Evolutionary conservation across 2,797 vertebrate genomes (phyloP).

Genomic region (Protosalanx chinensis): DNA sequence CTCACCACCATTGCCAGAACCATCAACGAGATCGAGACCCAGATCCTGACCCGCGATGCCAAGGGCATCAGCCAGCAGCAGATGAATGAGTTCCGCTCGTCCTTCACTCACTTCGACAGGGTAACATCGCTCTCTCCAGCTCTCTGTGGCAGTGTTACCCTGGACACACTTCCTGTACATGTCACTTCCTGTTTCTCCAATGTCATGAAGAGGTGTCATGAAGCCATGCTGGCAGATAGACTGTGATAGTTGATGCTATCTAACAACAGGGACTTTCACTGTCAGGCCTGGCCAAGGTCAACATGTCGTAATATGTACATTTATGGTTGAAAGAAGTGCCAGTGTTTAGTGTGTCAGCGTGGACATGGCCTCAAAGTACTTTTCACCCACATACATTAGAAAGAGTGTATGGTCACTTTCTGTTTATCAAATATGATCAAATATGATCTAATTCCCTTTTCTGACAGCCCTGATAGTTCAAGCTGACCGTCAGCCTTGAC

Average conservation of each 20-base stretch:
- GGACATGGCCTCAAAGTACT: no score
- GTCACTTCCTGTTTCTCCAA: not conserved
- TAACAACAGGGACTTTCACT: no score
- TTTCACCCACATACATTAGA: no score
- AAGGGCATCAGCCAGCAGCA: slow-evolving; percentile 88
- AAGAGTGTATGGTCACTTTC: no score
- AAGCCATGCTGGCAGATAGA: slow-evolving; percentile 14
- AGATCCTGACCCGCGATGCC: slow-evolving; percentile 83
- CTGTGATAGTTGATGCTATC: slow-evolving; percentile 15
- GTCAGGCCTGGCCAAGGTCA: not conserved
- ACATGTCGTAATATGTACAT: slow-evolving; percentile 11
- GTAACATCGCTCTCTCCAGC: slow-evolving; percentile 49
- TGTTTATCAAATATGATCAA: not conserved
- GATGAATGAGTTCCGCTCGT: slow-evolving; percentile 85
- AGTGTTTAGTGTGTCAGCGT: no score
- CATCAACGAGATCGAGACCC: slow-evolving; percentile 86
- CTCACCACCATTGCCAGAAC: slow-evolving; percentile 84
- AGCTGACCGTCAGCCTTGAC: not conserved
- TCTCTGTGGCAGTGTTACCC: not conserved
- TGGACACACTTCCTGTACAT: not conserved
- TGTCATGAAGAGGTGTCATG: not conserved
- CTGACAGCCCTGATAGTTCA: not conserved
- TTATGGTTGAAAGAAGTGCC: no score
- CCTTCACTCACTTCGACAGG: slow-evolving; percentile 88
- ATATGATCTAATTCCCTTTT: not conserved